Base-by-base conservation (phyloP, 2,797 vertebrate species). In the Phrynocephalus guinanensis region DNA sequence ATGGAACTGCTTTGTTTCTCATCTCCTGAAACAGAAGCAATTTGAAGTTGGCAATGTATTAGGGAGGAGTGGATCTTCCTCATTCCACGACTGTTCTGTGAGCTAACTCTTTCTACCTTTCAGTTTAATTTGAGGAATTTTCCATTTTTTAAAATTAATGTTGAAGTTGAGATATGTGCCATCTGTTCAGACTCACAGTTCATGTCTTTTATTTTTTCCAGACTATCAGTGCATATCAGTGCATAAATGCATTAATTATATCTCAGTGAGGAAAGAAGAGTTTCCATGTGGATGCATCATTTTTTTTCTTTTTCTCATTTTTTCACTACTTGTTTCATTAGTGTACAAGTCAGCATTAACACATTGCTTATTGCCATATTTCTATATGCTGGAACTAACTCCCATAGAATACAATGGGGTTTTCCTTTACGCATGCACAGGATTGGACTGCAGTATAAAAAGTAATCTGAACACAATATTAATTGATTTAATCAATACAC, bases 1-100 rank as follows among this genome's bases (percentile, higher is more conserved):
- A 92, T 89, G 76, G 90, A 91, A 90, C 20, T 73, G 24, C 33
- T 79, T 93, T 92, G 84, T 82, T 85, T 73, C 88, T 88, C 60
- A 22, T 6, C 48, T 88, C 92, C 84, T 84, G 38, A n/a, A 82
- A n/a, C 16, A 28, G 20, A 78, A 60, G 67, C 8, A 6, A 16
- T 48, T 78, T 78, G 48, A 77, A 44, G 0, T 26, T 90, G 87
- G 73, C 67, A 56, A 0, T 28, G 3, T 84, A 80, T 63, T 18
- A 85, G 50, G n/a, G 28, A 52, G 26, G 48, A 52, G 63, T 26
- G 3, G 10, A 60, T 75, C 56, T 44, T 33, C 15, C 63, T 2
- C 3, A 77, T 63, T 75, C 30, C 33, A 48, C 16, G 20, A 24
- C 33, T 11, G 5, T 48, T 76, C 38, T 60, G 26, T 68, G 38